phyloP scores from a whole-genome alignment of 2,113 vertebrate genomes.

The Elephas maximus region DNA sequence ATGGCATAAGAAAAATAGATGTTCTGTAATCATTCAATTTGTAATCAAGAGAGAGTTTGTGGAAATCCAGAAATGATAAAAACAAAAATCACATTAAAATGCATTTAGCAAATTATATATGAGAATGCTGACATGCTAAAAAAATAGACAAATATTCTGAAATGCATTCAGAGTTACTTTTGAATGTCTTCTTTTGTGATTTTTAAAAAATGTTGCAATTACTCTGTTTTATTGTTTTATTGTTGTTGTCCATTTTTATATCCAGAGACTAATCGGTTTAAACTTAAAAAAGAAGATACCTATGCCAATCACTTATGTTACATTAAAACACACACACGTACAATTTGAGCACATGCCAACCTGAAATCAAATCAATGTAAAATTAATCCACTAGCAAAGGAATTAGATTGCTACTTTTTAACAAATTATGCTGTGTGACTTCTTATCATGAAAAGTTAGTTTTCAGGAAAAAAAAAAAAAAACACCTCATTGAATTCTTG shows the following conservation, averaged over 20 bases:
- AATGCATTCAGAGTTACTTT: neutral
- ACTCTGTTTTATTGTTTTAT: neutral
- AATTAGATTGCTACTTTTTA: neutral
- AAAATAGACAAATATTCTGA: constrained; percentile 7
- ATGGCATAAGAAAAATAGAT: neutral
- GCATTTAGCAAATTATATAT: neutral
- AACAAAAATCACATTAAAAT: neutral
- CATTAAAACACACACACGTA: neutral
- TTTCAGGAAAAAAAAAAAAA: neutral
- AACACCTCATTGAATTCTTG: neutral
- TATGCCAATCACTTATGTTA: neutral
- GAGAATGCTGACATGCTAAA: neutral
- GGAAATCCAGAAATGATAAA: neutral
- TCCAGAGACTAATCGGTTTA: neutral
- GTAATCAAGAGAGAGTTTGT: neutral
- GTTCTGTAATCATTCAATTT: neutral
- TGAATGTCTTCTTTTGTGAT: neutral
- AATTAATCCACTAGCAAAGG: neutral
- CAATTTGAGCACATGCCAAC: neutral
- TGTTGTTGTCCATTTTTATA: neutral
- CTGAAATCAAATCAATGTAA: neutral
- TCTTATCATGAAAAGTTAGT: neutral
- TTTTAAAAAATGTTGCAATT: neutral
- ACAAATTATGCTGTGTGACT: neutral
- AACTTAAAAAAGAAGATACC: neutral